phyloP scores from a whole-genome alignment of 1,140 invertebrate genomes.

The Drosophila ohnishii region DNA sequence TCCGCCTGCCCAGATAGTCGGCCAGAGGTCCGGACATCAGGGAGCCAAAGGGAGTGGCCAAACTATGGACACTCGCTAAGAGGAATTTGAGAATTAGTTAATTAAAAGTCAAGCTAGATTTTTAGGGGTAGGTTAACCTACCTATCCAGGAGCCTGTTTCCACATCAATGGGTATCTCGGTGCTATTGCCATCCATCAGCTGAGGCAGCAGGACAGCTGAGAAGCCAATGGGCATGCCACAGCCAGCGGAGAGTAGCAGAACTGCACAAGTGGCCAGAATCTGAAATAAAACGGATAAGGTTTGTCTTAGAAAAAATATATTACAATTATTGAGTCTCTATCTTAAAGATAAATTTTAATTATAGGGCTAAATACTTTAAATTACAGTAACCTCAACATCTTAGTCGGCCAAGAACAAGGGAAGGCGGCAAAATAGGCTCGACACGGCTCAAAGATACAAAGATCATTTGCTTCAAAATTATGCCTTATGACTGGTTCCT shows the following conservation, averaged over 20 bases:
- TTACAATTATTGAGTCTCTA: too few relatives aligned
- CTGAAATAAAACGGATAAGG: constrained; percentile 78
- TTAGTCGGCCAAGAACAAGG: too few relatives aligned
- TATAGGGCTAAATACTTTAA: neutral
- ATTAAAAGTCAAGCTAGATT: neutral
- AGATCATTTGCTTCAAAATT: too few relatives aligned
- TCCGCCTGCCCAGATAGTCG: constrained; percentile 86
- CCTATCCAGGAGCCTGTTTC: constrained; percentile 88
- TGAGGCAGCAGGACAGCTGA: constrained; percentile 88
- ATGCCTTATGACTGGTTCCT: too few relatives aligned
- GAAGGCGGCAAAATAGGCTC: too few relatives aligned
- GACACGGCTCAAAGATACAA: too few relatives aligned
- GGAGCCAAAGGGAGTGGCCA: constrained; percentile 87
- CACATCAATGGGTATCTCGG: constrained; percentile 83
- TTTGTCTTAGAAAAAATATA: neutral
- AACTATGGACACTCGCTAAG: constrained; percentile 87
- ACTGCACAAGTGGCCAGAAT: constrained; percentile 87
- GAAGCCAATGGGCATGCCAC: constrained; percentile 89
- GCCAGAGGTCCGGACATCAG: constrained; percentile 87
- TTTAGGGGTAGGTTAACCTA: constrained; percentile 53
- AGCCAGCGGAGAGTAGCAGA: constrained; percentile 86
- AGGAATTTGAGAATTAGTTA: neutral
- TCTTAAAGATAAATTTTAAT: neutral
- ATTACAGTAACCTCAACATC: neutral
- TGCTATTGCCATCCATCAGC: constrained; percentile 84